These are phyloP conservation scores for Leistus spinibarbis DNA, from an alignment of 2,888 invertebrate genomes.

Conservation along the genomic window DNA sequence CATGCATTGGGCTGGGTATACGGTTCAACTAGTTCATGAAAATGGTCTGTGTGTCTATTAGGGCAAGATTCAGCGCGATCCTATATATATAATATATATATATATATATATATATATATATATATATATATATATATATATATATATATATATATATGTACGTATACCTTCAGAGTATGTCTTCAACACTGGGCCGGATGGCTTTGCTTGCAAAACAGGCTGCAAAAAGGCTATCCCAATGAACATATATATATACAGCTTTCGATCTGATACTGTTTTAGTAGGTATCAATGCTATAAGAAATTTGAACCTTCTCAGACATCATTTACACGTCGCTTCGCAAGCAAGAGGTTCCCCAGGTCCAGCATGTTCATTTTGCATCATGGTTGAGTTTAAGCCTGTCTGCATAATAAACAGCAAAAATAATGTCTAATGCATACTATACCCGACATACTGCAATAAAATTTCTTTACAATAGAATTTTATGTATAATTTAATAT, in stretches of 20 bases:
- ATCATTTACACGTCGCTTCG: neutral
- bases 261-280: too few species aligned
- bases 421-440: too few species aligned
- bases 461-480: too few species aligned
- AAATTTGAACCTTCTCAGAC: neutral
- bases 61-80: conserved; percentile 8
- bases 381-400: too few species aligned
- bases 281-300: too few species aligned
- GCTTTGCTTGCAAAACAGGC: neutral
- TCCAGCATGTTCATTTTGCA: neutral
- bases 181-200: neutral
- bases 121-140: neutral
- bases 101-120: neutral
- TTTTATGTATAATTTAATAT: too few species aligned
- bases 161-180: neutral
- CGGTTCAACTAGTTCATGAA: conserved; percentile 24
- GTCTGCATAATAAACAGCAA: too few species aligned
- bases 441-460: too few species aligned
- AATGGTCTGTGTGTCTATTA: conserved; percentile 27
- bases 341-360: neutral
- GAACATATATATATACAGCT: neutral
- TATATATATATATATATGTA: neutral
- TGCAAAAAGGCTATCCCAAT: neutral
- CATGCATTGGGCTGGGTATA: neutral
- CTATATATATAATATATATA: neutral